Conservation (phyloP, 2,888 invertebrate species). For the Andrena marginata region DNA sequence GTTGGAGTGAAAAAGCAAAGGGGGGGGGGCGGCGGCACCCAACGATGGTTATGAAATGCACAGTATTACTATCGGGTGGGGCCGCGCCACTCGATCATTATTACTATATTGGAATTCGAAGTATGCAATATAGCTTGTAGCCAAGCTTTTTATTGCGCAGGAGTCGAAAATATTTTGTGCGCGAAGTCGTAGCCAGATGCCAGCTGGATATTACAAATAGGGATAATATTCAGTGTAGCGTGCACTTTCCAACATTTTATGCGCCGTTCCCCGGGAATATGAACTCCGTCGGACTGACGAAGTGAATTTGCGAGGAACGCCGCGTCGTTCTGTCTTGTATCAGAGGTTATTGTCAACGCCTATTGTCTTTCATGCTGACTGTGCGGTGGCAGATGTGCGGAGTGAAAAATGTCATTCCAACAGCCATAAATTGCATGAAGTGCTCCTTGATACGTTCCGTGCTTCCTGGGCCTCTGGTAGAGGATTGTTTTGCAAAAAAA, state of each 20-base stretch:
- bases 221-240: slow-evolving; percentile 39
- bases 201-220: slow-evolving; percentile 21
- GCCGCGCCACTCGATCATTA: slow-evolving; percentile 40
- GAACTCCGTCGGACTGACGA: background rate
- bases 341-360: background rate
- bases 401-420: slow-evolving; percentile 27
- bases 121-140: slow-evolving; percentile 17
- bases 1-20: slow-evolving; percentile 7
- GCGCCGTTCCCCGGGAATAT: slow-evolving; percentile 13
- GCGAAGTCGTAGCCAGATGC: slow-evolving; percentile 22
- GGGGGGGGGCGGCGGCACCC: background rate
- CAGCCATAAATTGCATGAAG: too few relatives aligned
- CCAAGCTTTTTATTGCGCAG: background rate
- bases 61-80: slow-evolving; percentile 24
- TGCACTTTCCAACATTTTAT: slow-evolving; percentile 33
- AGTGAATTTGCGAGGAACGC: background rate
- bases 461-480: too few relatives aligned
- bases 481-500: too few relatives aligned
- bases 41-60: slow-evolving; percentile 50
- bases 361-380: slow-evolving; percentile 1
- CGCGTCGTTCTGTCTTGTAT: background rate
- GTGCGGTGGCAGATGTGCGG: slow-evolving; percentile 9
- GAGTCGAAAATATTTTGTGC: slow-evolving; percentile 42
- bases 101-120: slow-evolving; percentile 51
- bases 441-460: too few relatives aligned